Conservation (phyloP, 2,888 invertebrate genomes). For the Tetragonisca angustula region DNA sequence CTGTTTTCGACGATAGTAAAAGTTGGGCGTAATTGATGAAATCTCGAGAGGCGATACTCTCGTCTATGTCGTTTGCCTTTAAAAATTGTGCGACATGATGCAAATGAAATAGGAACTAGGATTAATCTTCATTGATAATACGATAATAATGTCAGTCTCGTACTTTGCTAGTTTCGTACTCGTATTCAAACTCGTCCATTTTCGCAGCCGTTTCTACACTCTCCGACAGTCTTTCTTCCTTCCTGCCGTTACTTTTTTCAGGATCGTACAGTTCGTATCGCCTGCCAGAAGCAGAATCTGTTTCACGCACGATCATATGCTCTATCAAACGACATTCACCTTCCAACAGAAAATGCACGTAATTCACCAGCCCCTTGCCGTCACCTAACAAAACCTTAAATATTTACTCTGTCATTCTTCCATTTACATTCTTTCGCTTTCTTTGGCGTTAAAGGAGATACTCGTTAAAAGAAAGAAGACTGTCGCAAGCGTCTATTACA, state of each 20-base stretch:
- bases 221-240: not conserved
- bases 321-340: constrained; percentile 88
- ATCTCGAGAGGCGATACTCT: not conserved
- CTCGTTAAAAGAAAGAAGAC: too few relatives aligned
- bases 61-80: not conserved
- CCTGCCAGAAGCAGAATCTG: constrained; percentile 80
- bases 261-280: constrained; percentile 85
- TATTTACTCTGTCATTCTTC: constrained; percentile 20
- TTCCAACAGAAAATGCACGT: constrained; percentile 86
- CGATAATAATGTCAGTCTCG: not conserved
- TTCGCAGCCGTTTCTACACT: not conserved
- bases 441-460: not conserved
- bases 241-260: not conserved
- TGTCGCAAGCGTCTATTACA: not conserved
- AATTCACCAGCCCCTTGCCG: constrained; percentile 80
- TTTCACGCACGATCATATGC: constrained; percentile 84
- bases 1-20: constrained; percentile 26
- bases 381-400: constrained; percentile 79
- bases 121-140: not conserved
- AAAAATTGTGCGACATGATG: not conserved
- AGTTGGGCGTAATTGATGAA: constrained; percentile 7
- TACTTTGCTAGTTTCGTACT: constrained; percentile 5
- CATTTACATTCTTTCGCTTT: not conserved
- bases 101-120: not conserved
- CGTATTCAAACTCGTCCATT: constrained; percentile 18